Conservation (phyloP, 1,140 invertebrate species). For the Tetramorium parvispinum region DNA sequence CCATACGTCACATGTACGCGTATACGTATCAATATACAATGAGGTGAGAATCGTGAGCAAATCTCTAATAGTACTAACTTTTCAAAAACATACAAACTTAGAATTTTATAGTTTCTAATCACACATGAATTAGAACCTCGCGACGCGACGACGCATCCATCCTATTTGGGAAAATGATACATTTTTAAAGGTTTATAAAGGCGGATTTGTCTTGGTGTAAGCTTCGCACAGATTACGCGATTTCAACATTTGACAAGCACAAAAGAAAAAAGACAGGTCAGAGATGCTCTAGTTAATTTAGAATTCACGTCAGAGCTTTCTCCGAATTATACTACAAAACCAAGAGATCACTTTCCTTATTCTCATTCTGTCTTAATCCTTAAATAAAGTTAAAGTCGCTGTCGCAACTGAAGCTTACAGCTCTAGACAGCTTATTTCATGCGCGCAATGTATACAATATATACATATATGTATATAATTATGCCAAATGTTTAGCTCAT, state of each 20-base stretch:
- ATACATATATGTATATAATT: background rate
- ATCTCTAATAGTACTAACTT: constrained; percentile 20
- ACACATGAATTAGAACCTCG: too few relatives aligned
- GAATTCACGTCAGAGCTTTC: background rate
- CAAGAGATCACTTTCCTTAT: background rate
- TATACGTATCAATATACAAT: constrained; percentile 15
- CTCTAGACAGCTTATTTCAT: background rate
- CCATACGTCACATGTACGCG: constrained; percentile 27
- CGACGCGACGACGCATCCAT: too few relatives aligned
- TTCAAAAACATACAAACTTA: background rate
- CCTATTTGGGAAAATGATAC: too few relatives aligned
- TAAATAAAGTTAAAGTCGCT: constrained; percentile 48
- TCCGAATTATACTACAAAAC: background rate
- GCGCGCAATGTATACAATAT: constrained; percentile 36
- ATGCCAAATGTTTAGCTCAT: constrained; percentile 26
- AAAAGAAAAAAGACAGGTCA: background rate
- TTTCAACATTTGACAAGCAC: background rate
- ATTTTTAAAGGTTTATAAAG: too few relatives aligned
- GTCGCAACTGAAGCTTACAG: constrained; percentile 38
- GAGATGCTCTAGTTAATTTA: background rate
- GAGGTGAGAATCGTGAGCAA: constrained; percentile 15
- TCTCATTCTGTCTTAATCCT: background rate
- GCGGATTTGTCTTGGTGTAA: too few relatives aligned
- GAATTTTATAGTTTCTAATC: background rate
- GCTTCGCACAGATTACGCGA: too few relatives aligned